Evolutionary conservation across 1,140 invertebrate species (phyloP), one percentile per base, ranked within the genome.

Genomic region (Phthorimaea operculella): DNA sequence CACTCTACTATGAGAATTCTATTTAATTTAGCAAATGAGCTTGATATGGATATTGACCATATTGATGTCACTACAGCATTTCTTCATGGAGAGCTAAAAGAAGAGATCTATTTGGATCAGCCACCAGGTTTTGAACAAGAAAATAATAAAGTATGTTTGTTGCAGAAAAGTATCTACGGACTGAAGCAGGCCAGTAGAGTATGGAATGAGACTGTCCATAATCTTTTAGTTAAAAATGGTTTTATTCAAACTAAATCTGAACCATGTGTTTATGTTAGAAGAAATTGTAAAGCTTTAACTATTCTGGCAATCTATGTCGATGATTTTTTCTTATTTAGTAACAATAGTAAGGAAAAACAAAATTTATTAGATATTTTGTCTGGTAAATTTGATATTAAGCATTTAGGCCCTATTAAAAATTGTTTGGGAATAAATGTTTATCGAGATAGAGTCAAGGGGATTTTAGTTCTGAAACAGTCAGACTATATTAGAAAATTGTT

Each of bases 41-140:
- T n/a, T n/a, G n/a, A n/a, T n/a, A n/a, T n/a, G n/a, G n/a, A n/a
- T n/a, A n/a, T n/a, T n/a, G 54, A 56, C 9, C 72, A 83, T 39
- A 60, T 82, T 45, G 75, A 86, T 60, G 64, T 81, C 6, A 65
- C 60, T 56, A 75, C 69, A 4, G 76, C 78, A 1, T 86, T 83
- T 53, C 57, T 86, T 21, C 73, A 85, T 61, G 74, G 76, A 34
- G 51, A 64, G 1, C 59, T 85, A 44, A 66, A 85, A 4, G 73
- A 86, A 62, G 68, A 74, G 51, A 67, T 85, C 10, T 84, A 74
- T 55, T 83, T 86, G 66, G 36, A 72, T 33, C 68, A 75, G 55
- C 76, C 81, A 11, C 49, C 73, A 47, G 68, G 63, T 39, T 68
- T 67, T 16, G 15, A 33, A 9, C 18, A 52, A 50, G n/a, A n/a